A percentile compares a stretch with the other conserved stretches of the same genome.
Conservation (phyloP, 2,797 vertebrate species). For the Oceanodroma leucorhoa region DNA sequence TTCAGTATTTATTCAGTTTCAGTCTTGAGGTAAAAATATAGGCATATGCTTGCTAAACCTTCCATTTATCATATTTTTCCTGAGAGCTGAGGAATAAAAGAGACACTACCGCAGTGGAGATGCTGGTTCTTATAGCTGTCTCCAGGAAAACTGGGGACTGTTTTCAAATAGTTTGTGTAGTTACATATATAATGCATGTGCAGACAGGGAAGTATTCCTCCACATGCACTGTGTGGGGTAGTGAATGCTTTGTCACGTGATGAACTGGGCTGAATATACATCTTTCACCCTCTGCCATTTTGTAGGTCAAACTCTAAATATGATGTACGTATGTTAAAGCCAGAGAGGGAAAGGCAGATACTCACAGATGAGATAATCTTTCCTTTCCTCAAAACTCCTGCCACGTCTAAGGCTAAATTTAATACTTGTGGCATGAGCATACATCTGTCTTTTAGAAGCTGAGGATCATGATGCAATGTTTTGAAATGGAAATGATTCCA, state of each 20-base stretch:
- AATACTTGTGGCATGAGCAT: background rate
- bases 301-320: background rate
- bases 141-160: background rate
- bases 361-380: background rate
- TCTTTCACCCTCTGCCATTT: background rate
- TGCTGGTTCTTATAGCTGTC: background rate
- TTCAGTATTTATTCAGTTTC: background rate
- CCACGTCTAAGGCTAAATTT: background rate
- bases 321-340: background rate
- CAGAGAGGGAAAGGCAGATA: background rate
- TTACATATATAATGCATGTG: rapidly evolving
- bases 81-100: background rate
- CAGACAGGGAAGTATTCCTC: background rate
- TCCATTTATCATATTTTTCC: background rate
- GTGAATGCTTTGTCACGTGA: background rate
- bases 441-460: background rate
- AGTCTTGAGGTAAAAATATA: background rate
- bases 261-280: background rate
- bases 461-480: background rate
- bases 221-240: background rate
- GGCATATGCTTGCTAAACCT: background rate
- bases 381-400: background rate
- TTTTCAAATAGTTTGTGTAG: background rate
- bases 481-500: conserved; percentile 17
- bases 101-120: background rate